Percentiles rank a stretch among this genome's conserved stretches.
Evolutionary conservation across 2,888 invertebrate genomes (phyloP).

Genomic region (Latrodectus elegans): DNA sequence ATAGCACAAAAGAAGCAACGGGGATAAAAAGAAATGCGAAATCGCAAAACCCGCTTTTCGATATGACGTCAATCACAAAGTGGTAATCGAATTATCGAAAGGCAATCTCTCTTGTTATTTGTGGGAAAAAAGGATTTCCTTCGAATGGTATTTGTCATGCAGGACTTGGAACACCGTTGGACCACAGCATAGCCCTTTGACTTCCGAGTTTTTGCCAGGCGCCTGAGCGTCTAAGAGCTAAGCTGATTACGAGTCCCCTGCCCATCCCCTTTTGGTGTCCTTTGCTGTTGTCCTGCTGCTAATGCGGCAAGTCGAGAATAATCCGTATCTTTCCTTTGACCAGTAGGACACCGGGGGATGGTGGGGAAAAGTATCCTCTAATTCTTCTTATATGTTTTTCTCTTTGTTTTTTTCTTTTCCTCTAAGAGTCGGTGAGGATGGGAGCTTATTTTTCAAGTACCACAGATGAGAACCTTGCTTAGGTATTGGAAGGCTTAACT

Average conservation of each 20-base stretch:
- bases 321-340: constrained; percentile 19
- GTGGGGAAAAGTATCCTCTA: constrained; percentile 16
- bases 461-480: constrained; percentile 24
- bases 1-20: no score
- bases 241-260: constrained; percentile 43
- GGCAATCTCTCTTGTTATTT: neutral
- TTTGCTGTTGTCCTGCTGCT: constrained; percentile 37
- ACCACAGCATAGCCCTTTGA: constrained; percentile 19
- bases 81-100: constrained; percentile 32
- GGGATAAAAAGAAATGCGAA: neutral
- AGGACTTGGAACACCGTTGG: constrained; percentile 17
- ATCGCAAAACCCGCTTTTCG: neutral
- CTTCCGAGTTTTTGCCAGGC: constrained; percentile 13
- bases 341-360: constrained; percentile 4
- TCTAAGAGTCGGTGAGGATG: neutral
- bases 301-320: constrained; percentile 52
- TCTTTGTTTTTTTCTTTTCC: neutral
- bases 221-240: constrained; percentile 30
- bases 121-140: constrained; percentile 11
- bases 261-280: constrained; percentile 11
- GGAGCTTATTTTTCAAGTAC: constrained; percentile 35
- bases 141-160: constrained; percentile 25
- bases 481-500: neutral
- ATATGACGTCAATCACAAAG: constrained; percentile 24
- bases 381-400: constrained; percentile 11